These are phyloP conservation scores for Microctenopoma steveboyesi DNA, from an alignment of 2,797 vertebrate species.

Conservation along the genomic window DNA sequence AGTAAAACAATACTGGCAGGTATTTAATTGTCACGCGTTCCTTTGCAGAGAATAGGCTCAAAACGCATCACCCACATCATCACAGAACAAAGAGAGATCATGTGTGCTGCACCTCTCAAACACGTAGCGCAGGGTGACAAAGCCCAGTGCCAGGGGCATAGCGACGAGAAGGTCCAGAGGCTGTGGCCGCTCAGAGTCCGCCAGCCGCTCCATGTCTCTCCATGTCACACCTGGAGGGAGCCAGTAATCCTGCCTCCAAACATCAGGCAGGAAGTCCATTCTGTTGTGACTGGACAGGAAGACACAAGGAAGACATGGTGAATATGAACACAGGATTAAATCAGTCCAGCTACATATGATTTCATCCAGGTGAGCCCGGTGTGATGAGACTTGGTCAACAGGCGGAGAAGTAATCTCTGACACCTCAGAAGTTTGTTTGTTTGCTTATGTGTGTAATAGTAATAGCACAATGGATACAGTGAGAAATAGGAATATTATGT, in stretches of 20 bases:
- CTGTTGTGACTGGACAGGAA: constrained; percentile 37
- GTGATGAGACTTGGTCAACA: neutral
- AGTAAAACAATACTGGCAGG: neutral
- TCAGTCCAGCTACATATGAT: neutral
- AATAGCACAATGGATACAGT: too few relatives aligned
- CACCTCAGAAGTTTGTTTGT: neutral
- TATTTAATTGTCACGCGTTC: neutral
- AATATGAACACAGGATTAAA: neutral
- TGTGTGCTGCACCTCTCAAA: constrained; percentile 86
- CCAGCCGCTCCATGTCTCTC: constrained; percentile 86
- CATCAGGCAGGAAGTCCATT: constrained; percentile 83
- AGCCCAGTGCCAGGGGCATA: constrained; percentile 83
- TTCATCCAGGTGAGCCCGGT: neutral
- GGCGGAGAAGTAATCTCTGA: neutral
- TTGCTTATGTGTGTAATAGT: neutral
- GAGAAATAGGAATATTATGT: too few relatives aligned
- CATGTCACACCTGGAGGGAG: constrained; percentile 90
- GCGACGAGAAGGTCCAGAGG: constrained; percentile 84
- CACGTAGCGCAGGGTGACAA: constrained; percentile 79
- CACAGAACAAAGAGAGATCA: constrained; percentile 15
- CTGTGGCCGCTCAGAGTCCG: constrained; percentile 74
- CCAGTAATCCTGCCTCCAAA: constrained; percentile 90
- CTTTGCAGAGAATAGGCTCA: neutral
- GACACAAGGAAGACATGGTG: neutral
- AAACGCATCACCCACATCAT: constrained; percentile 1